Percentiles rank a stretch among this genome's conserved stretches.
Evolutionary conservation across 2,113 vertebrate genomes (phyloP).

Genomic region (Cichladusa arquata): DNA sequence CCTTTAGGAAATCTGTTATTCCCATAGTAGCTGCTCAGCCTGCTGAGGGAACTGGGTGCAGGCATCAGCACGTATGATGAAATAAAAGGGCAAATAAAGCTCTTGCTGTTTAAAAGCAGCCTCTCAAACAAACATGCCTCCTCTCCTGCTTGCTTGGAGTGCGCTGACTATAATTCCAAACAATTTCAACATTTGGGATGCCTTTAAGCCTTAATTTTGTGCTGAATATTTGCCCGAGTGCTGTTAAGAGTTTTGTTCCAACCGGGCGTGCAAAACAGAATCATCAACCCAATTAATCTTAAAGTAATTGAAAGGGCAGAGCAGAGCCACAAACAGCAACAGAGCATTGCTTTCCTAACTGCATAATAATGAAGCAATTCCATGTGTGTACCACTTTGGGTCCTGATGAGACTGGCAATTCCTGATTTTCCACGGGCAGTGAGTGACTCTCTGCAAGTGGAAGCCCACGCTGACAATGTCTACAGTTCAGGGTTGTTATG

Average conservation of each 20-base stretch:
- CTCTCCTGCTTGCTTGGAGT: not conserved
- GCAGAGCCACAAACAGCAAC: not conserved
- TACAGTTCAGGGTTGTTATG: constrained; percentile 41
- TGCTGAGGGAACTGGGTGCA: not conserved
- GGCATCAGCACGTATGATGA: not conserved
- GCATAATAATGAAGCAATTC: constrained; percentile 6
- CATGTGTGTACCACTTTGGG: not conserved
- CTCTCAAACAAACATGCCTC: not conserved
- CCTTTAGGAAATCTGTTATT: not conserved
- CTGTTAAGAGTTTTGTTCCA: not conserved
- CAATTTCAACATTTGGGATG: not conserved
- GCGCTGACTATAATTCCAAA: not conserved
- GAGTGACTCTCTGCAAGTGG: constrained; percentile 47
- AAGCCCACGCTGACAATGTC: constrained; percentile 40
- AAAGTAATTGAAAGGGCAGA: constrained; percentile 7
- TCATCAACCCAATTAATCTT: not conserved
- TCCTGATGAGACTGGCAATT: constrained; percentile 40
- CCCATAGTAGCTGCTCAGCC: not conserved
- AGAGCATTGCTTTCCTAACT: not conserved
- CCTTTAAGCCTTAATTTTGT: not conserved
- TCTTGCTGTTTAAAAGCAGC: not conserved
- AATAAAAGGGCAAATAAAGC: constrained; percentile 3
- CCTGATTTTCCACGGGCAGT: constrained; percentile 45
- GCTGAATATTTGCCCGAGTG: not conserved
- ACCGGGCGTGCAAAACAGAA: not conserved